These are phyloP conservation scores for Bugulina stolonifera DNA, from an alignment of 2,888 invertebrate species.

Conservation along the genomic window DNA sequence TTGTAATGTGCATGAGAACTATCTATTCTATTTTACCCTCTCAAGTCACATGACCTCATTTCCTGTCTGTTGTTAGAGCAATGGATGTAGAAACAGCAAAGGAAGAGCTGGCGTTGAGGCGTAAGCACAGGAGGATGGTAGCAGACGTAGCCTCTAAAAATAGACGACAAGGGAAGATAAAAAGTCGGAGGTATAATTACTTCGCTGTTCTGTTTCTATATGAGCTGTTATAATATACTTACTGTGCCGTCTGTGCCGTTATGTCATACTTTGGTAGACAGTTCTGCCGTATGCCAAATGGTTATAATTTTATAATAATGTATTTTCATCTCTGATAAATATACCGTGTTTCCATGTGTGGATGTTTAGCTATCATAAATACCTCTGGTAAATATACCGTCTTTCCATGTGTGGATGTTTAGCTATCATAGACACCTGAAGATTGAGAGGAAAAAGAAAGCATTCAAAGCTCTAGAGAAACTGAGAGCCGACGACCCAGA, in stretches of 20 bases:
- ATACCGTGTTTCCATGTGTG: not conserved
- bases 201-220: too few relatives aligned
- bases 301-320: too few relatives aligned
- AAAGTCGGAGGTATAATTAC: slow-evolving; percentile 11
- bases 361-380: slow-evolving; percentile 4
- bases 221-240: too few relatives aligned
- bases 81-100: not conserved
- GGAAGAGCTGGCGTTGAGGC: slow-evolving; percentile 15
- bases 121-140: slow-evolving; percentile 15
- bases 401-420: not conserved
- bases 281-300: too few relatives aligned
- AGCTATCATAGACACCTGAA: slow-evolving; percentile 24
- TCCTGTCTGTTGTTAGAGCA: too few relatives aligned
- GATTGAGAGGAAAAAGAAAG: slow-evolving; percentile 21
- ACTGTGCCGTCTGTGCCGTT: too few relatives aligned
- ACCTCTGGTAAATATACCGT: too few relatives aligned
- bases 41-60: too few relatives aligned
- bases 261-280: too few relatives aligned
- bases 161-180: slow-evolving; percentile 16
- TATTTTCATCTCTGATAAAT: too few relatives aligned
- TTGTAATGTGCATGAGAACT: too few relatives aligned
- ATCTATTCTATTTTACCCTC: too few relatives aligned
- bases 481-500: slow-evolving; percentile 3
- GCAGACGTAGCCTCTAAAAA: slow-evolving; percentile 8
- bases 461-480: slow-evolving; percentile 4